These are phyloP conservation scores for Sabellastarte sp. DNA, from an alignment of 2,888 invertebrate species.

Conservation along the genomic window DNA sequence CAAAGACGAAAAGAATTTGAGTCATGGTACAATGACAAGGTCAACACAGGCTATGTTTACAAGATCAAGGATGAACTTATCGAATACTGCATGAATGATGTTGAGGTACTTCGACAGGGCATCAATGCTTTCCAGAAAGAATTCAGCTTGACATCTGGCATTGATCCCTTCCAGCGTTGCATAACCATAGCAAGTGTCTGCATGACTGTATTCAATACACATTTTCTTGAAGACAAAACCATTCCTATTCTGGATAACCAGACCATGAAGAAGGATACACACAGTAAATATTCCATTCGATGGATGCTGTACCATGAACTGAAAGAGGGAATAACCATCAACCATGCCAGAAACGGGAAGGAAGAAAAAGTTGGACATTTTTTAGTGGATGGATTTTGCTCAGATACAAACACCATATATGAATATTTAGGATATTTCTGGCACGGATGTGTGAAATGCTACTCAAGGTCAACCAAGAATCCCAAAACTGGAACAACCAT, in stretches of 20 bases:
- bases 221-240: not conserved
- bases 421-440: not conserved
- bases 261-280: not conserved
- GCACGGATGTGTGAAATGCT: not conserved
- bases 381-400: not conserved
- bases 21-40: too few relatives aligned
- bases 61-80: too few relatives aligned
- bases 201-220: not conserved
- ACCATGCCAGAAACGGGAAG: not conserved
- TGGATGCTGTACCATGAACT: not conserved
- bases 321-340: not conserved
- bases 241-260: not conserved
- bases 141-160: too few relatives aligned
- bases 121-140: too few relatives aligned
- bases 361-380: not conserved
- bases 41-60: too few relatives aligned
- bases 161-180: not conserved
- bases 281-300: not conserved
- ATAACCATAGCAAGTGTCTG: slow-evolving; percentile 1
- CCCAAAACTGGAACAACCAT: not conserved
- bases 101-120: too few relatives aligned
- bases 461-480: slow-evolving; percentile 1
- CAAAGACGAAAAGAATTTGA: too few relatives aligned
- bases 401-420: too few relatives aligned
- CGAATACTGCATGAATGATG: too few relatives aligned